Evolutionary conservation across 2,888 invertebrate genomes (phyloP), one percentile per base, ranked within the genome.

Genomic region (Acronicta aceris): DNA sequence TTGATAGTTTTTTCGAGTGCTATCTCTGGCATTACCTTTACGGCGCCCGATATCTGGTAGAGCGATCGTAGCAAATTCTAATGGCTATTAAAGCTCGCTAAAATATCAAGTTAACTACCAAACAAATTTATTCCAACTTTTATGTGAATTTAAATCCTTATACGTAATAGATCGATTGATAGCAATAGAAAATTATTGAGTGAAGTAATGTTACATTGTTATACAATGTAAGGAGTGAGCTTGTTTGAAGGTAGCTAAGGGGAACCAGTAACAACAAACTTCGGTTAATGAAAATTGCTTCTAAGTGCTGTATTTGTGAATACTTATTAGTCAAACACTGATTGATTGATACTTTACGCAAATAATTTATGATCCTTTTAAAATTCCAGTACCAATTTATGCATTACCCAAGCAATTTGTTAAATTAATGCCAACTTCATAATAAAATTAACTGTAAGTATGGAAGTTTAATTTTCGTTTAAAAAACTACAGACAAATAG

Each of bases 1-100:
- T 89, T 88, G 86, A 86, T 89, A 88, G 86, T 93, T 92, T 93
- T 93, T 81, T 88, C 82, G 83, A 89, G 87, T 87, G 89, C 90
- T 90, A 93, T 92, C 91, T 88, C 81, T 87, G 82, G 90, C 90
- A 91, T 94, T 91, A 89, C 88, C 85, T 91, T 93, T 86, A 93
- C 87, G 91, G 90, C 89, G 88, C 87, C 86, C 84, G 81, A 84
- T 91, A 91, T 91, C 89, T 88, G 65, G 66, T 76, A 78, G 78
- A 88, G 83, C 81, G 85, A 91, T 92, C 91, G 89, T 89, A 82
- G 90, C 92, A 87, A 93, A 93, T 92, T 90, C 79, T 88, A 90
- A 93, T 90, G 86, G 89, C 84, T 81, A 84, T 92, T 91, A 88
- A 87, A 87, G 84, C 81, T 85, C 81, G 78, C 81, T 87, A 81